Evolutionary conservation across 2,113 vertebrate genomes (phyloP), one percentile per base, ranked within the genome.

Genomic region (Nothoprocta perdicaria): DNA sequence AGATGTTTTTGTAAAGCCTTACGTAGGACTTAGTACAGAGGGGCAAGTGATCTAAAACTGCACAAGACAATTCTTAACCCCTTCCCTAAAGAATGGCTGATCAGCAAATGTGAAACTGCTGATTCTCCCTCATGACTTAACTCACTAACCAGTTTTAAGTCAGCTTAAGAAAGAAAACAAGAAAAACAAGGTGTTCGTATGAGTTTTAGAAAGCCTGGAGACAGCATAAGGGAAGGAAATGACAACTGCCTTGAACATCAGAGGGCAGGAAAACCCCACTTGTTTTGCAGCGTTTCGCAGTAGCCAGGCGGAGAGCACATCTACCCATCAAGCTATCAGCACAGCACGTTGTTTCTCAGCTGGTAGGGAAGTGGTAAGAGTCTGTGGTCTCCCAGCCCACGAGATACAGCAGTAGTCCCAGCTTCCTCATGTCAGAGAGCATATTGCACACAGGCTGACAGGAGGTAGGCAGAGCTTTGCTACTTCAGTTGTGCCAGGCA

Each of bases 311-410:
- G 1, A 6, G 61, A 23, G 83, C 58, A 76, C 73, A 52, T 14
- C 68, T 9, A 18, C 5, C 3, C 3, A 2, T 18, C 11, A 0
- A 1, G 0, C 41, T 11, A 22, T 19, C 68, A 33, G 74, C 10
- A 1, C 15, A 18, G 4, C 0, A 0, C 0, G 55, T 38, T 76
- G 24, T 24, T 74, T 77, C 65, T 55, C 84, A 50, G 35, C 45
- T 14, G 38, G 69, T 74, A 74, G 58, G 0, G 40, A 68, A 57
- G 58, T 0, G 40, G 48, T 21, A 48, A 48, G 48, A 22, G 48
- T 10, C 48, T 23, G 48, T 48, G 48, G 48, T 48, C 48, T 23
- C 48, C 48, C 48, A 48, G 48, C 48, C 48, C 48, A 48, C 19
- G 2, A 52, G 14, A 40, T 4, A n/a, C 19, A 7, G 61, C 60